Evolutionary conservation across 2,888 invertebrate genomes (phyloP), one percentile per base, ranked within the genome.

Genomic region (Mellilla xanthometata): DNA sequence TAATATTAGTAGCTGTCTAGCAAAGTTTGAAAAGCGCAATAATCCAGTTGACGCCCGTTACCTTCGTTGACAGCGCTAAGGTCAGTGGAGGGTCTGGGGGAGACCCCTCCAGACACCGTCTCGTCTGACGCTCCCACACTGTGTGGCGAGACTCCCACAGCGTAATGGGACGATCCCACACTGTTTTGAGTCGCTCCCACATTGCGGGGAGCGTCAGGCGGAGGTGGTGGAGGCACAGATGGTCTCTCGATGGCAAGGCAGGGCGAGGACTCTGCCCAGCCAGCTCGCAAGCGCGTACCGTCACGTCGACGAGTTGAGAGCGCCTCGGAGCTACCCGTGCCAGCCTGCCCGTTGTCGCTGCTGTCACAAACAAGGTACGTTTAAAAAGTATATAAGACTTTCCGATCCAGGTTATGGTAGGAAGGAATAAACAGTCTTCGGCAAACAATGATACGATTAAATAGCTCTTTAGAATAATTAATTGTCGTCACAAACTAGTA

Each of bases 11-110:
- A 24, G 7, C n/a, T 4, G 8, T 15, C 12, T 47, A 30, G 49
- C 31, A 22, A 24, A 6, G 9, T 24, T 26, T 26, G 19, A 15
- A 42, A 56, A 50, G 39, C 48, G 44, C 24, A 41, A 52, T 39
- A 31, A n/a, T 63, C 56, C 81, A 81, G 82, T 78, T 77, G 81
- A 82, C 83, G 80, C 62, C 83, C 69, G 78, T 71, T 80, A 88
- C 88, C 88, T 88, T 88, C 88, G 72, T 89, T 83, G 80, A 87
- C 86, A 84, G 87, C 86, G 85, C 86, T 86, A 79, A 86, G 82
- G 76, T 88, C 87, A 60, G 84, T 77, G 52, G 49, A 36, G 57
- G 27, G 51, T 49, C 41, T 47, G 31, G 49, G 52, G 39, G 50
- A 40, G 48, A 39, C 27, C 22, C 8, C 24, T 4, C 19, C 6